A percentile compares a stretch with the other conserved stretches of the same genome.
These are phyloP conservation scores for Drosophila basisetae DNA, from an alignment of 2,888 invertebrate species.

Conservation along the genomic window DNA sequence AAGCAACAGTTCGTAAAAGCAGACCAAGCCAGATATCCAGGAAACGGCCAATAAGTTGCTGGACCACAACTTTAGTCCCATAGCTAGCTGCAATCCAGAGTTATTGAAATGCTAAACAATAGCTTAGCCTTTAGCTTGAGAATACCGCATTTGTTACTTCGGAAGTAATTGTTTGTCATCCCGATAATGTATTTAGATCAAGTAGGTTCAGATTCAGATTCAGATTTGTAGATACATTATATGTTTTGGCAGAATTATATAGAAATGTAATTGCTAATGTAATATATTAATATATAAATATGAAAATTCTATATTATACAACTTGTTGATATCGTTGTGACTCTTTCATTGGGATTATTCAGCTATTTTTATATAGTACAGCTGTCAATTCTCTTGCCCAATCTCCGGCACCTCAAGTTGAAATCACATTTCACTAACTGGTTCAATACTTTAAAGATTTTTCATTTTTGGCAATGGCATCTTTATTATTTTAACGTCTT, in stretches of 20 bases:
- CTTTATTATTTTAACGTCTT: not conserved
- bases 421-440: not conserved
- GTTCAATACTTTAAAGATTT: not conserved
- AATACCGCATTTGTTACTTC: not conserved
- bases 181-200: not conserved
- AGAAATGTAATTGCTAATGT: not conserved
- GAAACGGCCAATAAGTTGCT: slow-evolving; percentile 22
- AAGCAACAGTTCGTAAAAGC: slow-evolving; percentile 23
- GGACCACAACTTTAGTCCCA: slow-evolving; percentile 23
- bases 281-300: not conserved
- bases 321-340: not conserved
- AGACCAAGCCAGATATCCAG: slow-evolving; percentile 11
- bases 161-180: not conserved
- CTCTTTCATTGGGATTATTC: not conserved
- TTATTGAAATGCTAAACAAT: slow-evolving; percentile 48
- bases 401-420: not conserved
- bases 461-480: not conserved
- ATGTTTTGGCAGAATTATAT: not conserved
- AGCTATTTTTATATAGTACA: not conserved
- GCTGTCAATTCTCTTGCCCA: not conserved
- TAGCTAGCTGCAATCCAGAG: not conserved
- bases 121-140: not conserved
- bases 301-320: not conserved
- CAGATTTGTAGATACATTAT: not conserved
- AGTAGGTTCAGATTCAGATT: not conserved